A percentile compares a stretch with the other conserved stretches of the same genome.
phyloP scores from a whole-genome alignment of 1,140 invertebrate species.

The Trachelipus rathkii region DNA sequence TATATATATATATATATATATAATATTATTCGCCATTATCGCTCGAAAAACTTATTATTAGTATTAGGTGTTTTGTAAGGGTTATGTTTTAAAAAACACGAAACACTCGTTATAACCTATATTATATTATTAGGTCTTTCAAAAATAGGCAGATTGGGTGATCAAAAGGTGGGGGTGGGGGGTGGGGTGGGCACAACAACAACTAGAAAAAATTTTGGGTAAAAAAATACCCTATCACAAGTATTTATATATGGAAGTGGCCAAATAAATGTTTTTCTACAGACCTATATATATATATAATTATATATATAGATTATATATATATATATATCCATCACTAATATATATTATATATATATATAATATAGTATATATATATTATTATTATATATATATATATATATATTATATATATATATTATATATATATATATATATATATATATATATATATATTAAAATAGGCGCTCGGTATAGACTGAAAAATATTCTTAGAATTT shows the following conservation, averaged over 20 bases:
- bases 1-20: background rate
- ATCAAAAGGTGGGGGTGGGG: background rate
- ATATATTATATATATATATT: background rate
- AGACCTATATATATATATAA: background rate
- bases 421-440: background rate
- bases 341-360: background rate
- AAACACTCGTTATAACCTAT: background rate
- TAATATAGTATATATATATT: background rate
- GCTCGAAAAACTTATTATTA: background rate
- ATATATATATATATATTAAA: too few species aligned
- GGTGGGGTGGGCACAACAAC: background rate
- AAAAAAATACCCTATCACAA: conserved; percentile 5
- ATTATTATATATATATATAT: background rate
- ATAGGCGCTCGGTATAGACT: too few species aligned
- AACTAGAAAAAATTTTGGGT: conserved; percentile 7
- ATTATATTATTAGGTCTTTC: background rate
- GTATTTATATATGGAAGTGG: background rate
- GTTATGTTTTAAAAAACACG: background rate
- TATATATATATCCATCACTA: background rate
- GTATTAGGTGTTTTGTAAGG: background rate
- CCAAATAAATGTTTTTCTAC: background rate
- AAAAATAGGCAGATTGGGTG: conserved; percentile 2
- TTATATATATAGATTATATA: background rate
- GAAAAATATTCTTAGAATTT: too few species aligned
- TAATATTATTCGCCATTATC: background rate